These are phyloP conservation scores for Grammomys surdaster DNA, from an alignment of 2,113 vertebrate species.

Conservation along the genomic window DNA sequence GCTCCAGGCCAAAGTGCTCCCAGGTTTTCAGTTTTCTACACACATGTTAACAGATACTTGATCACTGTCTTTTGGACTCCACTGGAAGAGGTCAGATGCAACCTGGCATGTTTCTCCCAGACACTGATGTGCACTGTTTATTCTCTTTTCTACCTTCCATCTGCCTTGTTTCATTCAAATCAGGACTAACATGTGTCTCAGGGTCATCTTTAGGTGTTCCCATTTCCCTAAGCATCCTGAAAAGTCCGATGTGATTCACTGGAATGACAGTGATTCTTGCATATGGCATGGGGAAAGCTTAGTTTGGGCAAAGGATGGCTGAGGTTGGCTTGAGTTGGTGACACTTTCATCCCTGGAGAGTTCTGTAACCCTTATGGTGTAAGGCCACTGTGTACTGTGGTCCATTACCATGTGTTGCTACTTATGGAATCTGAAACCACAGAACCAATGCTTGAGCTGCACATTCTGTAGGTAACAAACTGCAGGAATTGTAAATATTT, in stretches of 20 bases:
- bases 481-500: too few species aligned
- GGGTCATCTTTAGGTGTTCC: neutral
- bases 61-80: neutral
- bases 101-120: neutral
- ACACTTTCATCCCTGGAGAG: neutral
- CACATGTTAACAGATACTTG: neutral
- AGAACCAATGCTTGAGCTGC: neutral
- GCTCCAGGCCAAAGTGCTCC: neutral
- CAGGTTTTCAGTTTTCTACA: too few species aligned
- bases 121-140: neutral
- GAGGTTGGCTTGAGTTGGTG: neutral
- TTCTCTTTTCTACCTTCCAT: neutral
- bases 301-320: neutral
- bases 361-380: neutral
- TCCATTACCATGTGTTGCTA: neutral
- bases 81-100: neutral
- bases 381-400: neutral
- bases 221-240: neutral
- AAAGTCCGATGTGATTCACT: neutral
- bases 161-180: neutral
- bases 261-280: neutral
- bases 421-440: neutral
- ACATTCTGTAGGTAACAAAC: neutral
- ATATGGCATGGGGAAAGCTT: neutral
- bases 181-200: neutral